phyloP scores from a whole-genome alignment of 2,888 invertebrate genomes.

The Teleiodes luculella region DNA sequence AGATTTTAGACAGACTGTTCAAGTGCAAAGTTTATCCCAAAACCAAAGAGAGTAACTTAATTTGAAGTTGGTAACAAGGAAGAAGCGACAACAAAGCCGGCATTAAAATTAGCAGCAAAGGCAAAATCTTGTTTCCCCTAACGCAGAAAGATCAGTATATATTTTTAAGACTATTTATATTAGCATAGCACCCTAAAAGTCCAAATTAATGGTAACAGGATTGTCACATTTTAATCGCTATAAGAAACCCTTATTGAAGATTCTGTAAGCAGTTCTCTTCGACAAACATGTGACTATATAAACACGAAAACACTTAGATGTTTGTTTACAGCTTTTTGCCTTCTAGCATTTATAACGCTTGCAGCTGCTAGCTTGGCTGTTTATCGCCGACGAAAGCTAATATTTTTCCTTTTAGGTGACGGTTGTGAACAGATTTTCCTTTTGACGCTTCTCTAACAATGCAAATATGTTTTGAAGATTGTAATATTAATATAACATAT shows the following conservation, averaged over 20 bases:
- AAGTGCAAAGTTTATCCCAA: too few species aligned
- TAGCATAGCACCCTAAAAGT: constrained; percentile 2
- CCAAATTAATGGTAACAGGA: constrained; percentile 8
- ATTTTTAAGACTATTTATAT: background rate
- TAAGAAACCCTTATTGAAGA: constrained; percentile 12
- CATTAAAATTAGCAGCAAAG: too few species aligned
- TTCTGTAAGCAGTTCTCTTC: constrained; percentile 20
- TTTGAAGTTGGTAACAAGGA: background rate
- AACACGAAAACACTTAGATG: too few species aligned
- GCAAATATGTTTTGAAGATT: too few species aligned
- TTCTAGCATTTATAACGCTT: background rate
- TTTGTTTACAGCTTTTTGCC: background rate
- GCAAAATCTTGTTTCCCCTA: too few species aligned
- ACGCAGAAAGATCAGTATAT: background rate
- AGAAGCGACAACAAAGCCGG: background rate
- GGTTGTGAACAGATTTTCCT: background rate
- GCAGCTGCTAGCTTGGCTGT: background rate
- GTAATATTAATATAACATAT: too few species aligned
- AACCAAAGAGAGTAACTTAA: background rate
- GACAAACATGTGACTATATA: background rate
- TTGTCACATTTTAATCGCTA: background rate
- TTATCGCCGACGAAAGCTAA: background rate
- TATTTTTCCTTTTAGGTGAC: background rate
- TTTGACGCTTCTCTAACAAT: background rate
- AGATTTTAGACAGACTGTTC: too few species aligned